Evolutionary conservation across 2,888 invertebrate genomes (phyloP).

Genomic region (Trachelus troglodyta): DNA sequence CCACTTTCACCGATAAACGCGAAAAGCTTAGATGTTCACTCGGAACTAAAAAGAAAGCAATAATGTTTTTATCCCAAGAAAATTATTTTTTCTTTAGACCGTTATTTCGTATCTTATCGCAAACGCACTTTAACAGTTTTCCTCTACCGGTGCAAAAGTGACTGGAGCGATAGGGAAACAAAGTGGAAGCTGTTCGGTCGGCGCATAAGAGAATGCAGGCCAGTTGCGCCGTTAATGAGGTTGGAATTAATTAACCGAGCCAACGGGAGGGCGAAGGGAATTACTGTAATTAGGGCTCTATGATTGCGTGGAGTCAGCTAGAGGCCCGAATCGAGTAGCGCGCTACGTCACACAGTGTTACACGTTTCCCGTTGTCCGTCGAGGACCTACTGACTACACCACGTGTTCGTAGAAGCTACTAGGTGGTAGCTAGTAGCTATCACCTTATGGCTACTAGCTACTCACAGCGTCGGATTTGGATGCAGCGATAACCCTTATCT

Average conservation of each 20-base stretch:
- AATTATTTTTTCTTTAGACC: not conserved
- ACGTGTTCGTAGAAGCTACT: conserved; percentile 6
- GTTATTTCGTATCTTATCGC: not conserved
- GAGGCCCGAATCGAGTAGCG: conserved; percentile 52
- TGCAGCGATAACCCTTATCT: conserved; percentile 7
- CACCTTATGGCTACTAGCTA: not conserved
- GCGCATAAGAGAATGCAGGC: conserved; percentile 42
- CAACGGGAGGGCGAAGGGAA: conserved; percentile 27
- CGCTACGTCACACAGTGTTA: conserved; percentile 32
- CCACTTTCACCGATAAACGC: not conserved
- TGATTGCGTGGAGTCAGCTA: conserved; percentile 53
- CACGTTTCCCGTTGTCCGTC: conserved; percentile 35
- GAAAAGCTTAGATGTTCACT: not conserved
- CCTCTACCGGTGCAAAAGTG: not conserved
- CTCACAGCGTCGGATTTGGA: not conserved
- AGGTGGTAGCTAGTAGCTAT: not conserved
- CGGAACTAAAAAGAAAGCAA: not conserved
- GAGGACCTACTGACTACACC: conserved; percentile 9
- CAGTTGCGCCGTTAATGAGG: conserved; percentile 58
- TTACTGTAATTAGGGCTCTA: conserved; percentile 49
- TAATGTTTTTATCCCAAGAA: not conserved
- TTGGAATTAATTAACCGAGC: conserved; percentile 62
- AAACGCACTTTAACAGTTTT: not conserved
- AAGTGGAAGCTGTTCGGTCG: conserved; percentile 5
- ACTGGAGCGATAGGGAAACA: not conserved